Evolutionary conservation across 2,113 vertebrate genomes (phyloP).

Genomic region (Tragelaphus strepsiceros): DNA sequence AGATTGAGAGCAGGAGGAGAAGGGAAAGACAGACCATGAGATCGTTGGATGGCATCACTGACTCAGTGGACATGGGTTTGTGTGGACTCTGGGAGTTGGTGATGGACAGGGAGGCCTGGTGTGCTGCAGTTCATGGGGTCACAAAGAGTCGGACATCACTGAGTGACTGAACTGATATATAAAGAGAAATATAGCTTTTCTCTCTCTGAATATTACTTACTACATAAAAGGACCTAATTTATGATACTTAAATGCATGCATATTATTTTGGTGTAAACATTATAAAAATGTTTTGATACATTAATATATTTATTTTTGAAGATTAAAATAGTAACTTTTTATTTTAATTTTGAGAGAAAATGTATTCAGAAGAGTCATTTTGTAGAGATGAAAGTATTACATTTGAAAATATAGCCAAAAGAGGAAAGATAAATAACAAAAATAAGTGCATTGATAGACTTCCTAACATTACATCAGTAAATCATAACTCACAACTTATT

Average conservation of each 20-base stretch:
- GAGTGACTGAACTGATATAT: neutral
- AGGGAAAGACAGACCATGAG: rapidly evolving
- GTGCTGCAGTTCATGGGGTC: too few relatives aligned
- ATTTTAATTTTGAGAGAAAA: neutral
- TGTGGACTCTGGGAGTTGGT: too few relatives aligned
- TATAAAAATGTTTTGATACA: neutral
- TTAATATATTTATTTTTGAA: neutral
- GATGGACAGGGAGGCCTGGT: too few relatives aligned
- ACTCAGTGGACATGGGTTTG: rapidly evolving
- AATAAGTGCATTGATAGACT: neutral
- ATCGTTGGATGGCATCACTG: too few relatives aligned
- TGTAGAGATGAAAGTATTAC: neutral
- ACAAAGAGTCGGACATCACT: too few relatives aligned
- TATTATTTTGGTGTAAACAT: neutral
- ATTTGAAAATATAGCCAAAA: neutral
- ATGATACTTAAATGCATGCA: neutral
- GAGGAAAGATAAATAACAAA: neutral
- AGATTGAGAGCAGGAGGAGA: too few relatives aligned
- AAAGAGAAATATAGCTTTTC: neutral
- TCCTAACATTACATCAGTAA: neutral
- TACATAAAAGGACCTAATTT: neutral
- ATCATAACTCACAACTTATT: neutral
- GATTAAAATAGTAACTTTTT: neutral
- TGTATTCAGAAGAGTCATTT: neutral
- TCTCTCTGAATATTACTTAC: neutral